Base-by-base conservation (phyloP, 2,797 vertebrate species). In the Acrossocheilus wenchowensis region DNA sequence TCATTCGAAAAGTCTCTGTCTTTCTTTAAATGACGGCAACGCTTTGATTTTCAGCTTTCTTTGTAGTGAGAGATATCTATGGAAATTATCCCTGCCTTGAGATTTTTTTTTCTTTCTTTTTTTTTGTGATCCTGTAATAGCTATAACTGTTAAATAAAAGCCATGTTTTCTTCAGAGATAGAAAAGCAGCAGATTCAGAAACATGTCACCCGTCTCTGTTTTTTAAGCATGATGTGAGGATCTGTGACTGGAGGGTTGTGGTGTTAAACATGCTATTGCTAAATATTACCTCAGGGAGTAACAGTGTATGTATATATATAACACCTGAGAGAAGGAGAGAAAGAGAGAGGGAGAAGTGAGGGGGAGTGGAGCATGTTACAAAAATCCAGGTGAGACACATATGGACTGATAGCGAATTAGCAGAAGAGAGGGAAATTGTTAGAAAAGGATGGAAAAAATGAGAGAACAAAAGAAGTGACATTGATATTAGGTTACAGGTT, bases 261-360 rank as follows among this genome's bases (percentile, higher is more conserved):
- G 93, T 95, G 94, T 96, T 95, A 95, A 95, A 95, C 94, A 94
- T 88, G 87, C 92, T 93, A 93, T 92, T 93, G 93, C 93, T 95
- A 95, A 95, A 95, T 89, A 93, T 89, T 96, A 94, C 95, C 94
- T 87, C 87, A 92, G 94, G 94, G 95, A 94, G 95, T 93, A 93
- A 92, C 92, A 93, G 92, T 77, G 89, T 93, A 93, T 93, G 92
- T 93, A 93, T 90, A 81, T 87, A 68, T 78, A 86, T 79, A 83
- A 89, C 89, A 90, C 82, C 79, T 68, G 78, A 84, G 75, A 87
- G 48, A 57, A 52, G n/a, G 60, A 85, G 83, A 80, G 79, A 81
- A 52, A 14, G 71, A 75, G 36, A 14, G 60, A 30, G 12, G 62
- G 52, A 62, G 43, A 73, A 60, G 23, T 62, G 52, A 89, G 77